Conservation (phyloP, 2,113 vertebrate species). For the Argyrosomus japonicus region DNA sequence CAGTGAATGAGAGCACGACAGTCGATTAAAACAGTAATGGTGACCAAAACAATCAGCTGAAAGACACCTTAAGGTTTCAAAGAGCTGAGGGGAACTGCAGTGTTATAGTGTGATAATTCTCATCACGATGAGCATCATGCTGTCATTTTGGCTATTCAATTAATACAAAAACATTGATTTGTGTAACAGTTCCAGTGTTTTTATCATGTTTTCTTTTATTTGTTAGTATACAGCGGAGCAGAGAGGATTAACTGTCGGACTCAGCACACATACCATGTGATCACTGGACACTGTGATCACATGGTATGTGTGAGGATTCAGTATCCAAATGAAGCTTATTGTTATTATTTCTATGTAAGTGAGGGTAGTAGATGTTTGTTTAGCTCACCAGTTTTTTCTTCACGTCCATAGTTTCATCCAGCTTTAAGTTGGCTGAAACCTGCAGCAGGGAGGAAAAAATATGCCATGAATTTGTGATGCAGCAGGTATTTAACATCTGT, state of each 20-base stretch:
- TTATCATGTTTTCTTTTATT: neutral
- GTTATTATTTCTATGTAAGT: neutral
- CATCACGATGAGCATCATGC: no score
- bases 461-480: neutral
- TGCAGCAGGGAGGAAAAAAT: conserved; percentile 57
- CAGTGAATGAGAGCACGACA: neutral
- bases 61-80: neutral
- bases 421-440: conserved; percentile 96
- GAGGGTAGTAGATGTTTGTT: neutral
- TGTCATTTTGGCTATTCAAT: no score
- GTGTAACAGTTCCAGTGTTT: neutral
- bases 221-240: neutral
- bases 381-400: conserved; percentile 94
- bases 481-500: neutral
- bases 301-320: neutral
- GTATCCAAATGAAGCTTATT: neutral
- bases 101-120: neutral
- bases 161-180: neutral
- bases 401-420: conserved; percentile 92
- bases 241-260: no score
- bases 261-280: no score
- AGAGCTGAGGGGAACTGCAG: neutral
- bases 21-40: neutral
- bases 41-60: neutral
- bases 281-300: neutral